Conservation (phyloP, 1,140 invertebrate species). For the Maniola jurtina region DNA sequence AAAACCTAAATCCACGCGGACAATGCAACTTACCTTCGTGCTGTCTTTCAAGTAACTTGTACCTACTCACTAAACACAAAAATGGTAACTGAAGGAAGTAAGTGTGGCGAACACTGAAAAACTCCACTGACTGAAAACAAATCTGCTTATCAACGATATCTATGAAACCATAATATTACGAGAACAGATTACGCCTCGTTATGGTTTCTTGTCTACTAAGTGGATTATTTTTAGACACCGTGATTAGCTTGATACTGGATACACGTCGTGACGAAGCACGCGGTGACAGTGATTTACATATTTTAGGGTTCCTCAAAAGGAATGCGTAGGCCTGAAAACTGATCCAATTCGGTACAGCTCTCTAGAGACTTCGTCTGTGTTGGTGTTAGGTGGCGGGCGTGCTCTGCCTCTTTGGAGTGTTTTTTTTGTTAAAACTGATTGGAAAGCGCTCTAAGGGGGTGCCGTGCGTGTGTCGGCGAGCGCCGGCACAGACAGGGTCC, state of each 20-base stretch:
- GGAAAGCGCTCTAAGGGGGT: too few species aligned
- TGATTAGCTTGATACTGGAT: not conserved
- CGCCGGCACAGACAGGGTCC: too few species aligned
- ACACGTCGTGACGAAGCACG: conserved; percentile 1
- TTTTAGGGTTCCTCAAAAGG: not conserved
- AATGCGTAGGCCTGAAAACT: not conserved
- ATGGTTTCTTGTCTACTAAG: conserved; percentile 9
- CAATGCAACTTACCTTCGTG: too few species aligned
- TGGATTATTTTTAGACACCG: conserved; percentile 12
- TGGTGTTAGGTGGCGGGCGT: too few species aligned
- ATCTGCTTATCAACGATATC: conserved; percentile 6
- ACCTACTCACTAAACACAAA: not conserved
- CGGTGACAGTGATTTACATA: not conserved
- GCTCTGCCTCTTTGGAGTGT: too few species aligned
- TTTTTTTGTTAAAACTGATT: too few species aligned
- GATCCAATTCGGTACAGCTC: too few species aligned
- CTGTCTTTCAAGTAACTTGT: too few species aligned
- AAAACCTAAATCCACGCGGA: too few species aligned
- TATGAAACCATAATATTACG: conserved; percentile 7
- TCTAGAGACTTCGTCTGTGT: too few species aligned
- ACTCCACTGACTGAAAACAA: not conserved
- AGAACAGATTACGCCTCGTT: not conserved
- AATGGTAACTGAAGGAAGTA: not conserved
- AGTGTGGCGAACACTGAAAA: not conserved
- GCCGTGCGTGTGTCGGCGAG: too few species aligned